Evolutionary conservation across 2,888 invertebrate genomes (phyloP), one percentile per base, ranked within the genome.

Genomic region (Drosophila stalkeri): DNA sequence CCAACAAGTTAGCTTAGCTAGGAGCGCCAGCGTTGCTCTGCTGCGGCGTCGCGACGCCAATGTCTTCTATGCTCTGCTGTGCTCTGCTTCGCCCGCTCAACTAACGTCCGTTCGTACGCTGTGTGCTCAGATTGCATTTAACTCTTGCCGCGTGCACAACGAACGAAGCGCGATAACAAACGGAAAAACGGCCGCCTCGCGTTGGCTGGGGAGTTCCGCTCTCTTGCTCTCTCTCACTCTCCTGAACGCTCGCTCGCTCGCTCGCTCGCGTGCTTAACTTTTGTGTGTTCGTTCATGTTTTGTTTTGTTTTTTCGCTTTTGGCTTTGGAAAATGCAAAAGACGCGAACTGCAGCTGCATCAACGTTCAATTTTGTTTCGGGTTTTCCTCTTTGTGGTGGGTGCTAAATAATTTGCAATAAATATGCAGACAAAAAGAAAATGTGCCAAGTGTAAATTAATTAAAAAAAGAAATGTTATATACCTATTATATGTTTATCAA

Each of bases 91-190:
- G 76, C 71, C 63, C 59, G 77, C 63, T 73, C 68, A 64, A 33
- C 54, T 64, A 64, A 47, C 54, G 59, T 39, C 46, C 37, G 37
- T 47, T 47, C 49, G 59, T 60, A 55, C 69, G 60, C 75, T 70
- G 52, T 72, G 55, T 63, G 72, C 83, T 87, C 89, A 83, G 81
- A 87, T 86, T 89, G 87, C 81, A 89, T 87, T 87, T 81, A 87
- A 87, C 87, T 87, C 89, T 87, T 88, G 89, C 86, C 87, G 87
- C 88, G 87, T 82, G 80, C 81, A 88, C 85, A 86, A 84, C 81
- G 61, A 69, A 72, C 66, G 62, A 55, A 70, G 74, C 80, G 77
- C 73, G 85, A 82, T 78, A 81, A 86, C 73, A 79, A 79, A 73
- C 71, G 81, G 61, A 72, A 69, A 74, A 74, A 72, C 68, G 66